Conservation (phyloP, 2,797 vertebrate genomes). For the Oryzias dopingdopingensis region DNA sequence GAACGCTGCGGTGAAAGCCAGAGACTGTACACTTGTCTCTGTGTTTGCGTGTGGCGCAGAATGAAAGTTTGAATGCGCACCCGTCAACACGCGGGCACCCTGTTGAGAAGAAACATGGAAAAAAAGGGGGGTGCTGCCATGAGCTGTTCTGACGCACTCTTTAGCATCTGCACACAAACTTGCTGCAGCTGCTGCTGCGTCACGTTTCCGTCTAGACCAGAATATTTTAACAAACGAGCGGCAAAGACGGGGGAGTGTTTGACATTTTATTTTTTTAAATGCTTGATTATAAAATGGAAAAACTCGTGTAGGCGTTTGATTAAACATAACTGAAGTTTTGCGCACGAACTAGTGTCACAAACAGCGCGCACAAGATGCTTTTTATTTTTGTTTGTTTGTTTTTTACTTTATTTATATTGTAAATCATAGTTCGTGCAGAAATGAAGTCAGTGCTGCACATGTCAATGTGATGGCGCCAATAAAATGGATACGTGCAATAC, state of each 20-base stretch:
- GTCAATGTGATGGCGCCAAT: no score
- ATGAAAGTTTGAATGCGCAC: constrained; percentile 50
- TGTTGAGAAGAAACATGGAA: constrained; percentile 38
- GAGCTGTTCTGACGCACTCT: constrained; percentile 31
- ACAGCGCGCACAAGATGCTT: no score
- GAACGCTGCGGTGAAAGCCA: constrained; percentile 60
- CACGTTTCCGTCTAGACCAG: constrained; percentile 8
- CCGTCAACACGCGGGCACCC: constrained; percentile 39
- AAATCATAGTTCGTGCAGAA: no score
- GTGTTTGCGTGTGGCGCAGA: constrained; percentile 18
- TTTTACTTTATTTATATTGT: no score
- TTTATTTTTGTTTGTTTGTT: no score
- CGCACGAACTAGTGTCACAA: no score
- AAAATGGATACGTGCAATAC: no score
- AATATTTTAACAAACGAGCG: not conserved
- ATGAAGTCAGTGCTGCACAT: no score
- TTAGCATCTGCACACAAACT: constrained; percentile 20
- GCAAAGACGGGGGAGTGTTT: not conserved
- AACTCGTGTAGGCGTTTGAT: no score
- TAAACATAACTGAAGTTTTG: no score
- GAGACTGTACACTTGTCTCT: constrained; percentile 18
- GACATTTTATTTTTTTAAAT: no score
- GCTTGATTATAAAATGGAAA: no score
- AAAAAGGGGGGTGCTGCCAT: constrained; percentile 14
- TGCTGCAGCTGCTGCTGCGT: constrained; percentile 3